phyloP scores from a whole-genome alignment of 2,888 invertebrate genomes.

The Ophion ellenae region DNA sequence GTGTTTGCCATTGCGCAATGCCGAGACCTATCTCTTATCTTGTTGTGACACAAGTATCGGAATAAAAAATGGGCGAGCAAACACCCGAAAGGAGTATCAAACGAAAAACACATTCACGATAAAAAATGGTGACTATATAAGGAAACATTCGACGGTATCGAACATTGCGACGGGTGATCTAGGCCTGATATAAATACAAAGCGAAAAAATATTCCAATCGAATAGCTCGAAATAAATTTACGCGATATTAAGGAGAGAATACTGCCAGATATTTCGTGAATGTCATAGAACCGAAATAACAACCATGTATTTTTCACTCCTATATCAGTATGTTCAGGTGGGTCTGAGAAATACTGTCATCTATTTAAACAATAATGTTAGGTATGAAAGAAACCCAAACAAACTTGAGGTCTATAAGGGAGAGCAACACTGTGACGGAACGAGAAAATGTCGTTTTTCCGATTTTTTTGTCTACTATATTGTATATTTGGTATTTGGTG shows the following conservation, averaged over 20 bases:
- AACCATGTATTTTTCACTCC: too few species aligned
- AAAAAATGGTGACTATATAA: neutral
- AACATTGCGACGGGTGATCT: neutral
- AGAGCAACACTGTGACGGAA: too few species aligned
- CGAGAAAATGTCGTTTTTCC: too few species aligned
- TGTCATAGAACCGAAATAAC: too few species aligned
- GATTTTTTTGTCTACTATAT: too few species aligned
- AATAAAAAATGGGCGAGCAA: slow-evolving; percentile 13
- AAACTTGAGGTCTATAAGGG: too few species aligned
- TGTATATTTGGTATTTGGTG: too few species aligned
- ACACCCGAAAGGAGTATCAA: neutral
- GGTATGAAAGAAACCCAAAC: too few species aligned
- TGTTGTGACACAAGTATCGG: slow-evolving; percentile 1
- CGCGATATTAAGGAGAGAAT: neutral
- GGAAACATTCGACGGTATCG: neutral
- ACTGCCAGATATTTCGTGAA: neutral
- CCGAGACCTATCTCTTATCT: neutral
- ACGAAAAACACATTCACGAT: neutral
- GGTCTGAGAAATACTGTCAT: too few species aligned
- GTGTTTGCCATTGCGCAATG: neutral
- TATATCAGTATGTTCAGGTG: too few species aligned
- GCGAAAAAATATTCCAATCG: neutral
- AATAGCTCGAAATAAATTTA: neutral
- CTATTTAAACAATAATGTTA: too few species aligned
- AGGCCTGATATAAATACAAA: neutral